phyloP scores from a whole-genome alignment of 2,888 invertebrate genomes.

The Trissolcus japonicus region DNA sequence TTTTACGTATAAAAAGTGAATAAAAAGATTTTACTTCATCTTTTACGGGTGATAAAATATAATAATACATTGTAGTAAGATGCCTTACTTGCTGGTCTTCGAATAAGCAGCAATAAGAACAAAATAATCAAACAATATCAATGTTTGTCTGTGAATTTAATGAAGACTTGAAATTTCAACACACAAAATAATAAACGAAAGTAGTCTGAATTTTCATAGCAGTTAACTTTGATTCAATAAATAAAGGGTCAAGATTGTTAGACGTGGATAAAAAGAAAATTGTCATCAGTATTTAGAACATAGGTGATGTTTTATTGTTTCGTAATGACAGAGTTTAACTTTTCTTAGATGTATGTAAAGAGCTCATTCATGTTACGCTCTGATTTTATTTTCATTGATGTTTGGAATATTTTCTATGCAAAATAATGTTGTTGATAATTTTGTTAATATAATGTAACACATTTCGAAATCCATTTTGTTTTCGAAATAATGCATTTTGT shows the following conservation, averaged over 20 bases:
- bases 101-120: conserved; percentile 61
- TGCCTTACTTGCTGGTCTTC: conserved; percentile 65
- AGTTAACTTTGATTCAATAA: conserved; percentile 23
- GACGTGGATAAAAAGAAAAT: background rate
- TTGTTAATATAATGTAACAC: too few relatives aligned
- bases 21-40: conserved; percentile 19
- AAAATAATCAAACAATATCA: conserved; percentile 63
- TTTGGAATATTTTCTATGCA: too few relatives aligned
- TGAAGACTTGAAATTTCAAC: conserved; percentile 44
- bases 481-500: too few relatives aligned
- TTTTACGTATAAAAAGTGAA: conserved; percentile 25
- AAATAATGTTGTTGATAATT: too few relatives aligned
- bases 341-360: too few relatives aligned
- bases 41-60: conserved; percentile 26
- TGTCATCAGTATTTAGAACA: too few relatives aligned
- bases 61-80: conserved; percentile 55
- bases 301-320: too few relatives aligned
- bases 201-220: conserved; percentile 25
- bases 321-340: too few relatives aligned
- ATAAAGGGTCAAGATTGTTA: conserved; percentile 40
- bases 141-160: conserved; percentile 57
- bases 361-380: too few relatives aligned
- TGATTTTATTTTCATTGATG: too few relatives aligned
- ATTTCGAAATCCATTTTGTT: too few relatives aligned
- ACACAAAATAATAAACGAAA: conserved; percentile 14